Percentiles rank a stretch among this genome's conserved stretches.
Conservation (phyloP, 1,140 invertebrate genomes). For the Drosophila virilis region DNA sequence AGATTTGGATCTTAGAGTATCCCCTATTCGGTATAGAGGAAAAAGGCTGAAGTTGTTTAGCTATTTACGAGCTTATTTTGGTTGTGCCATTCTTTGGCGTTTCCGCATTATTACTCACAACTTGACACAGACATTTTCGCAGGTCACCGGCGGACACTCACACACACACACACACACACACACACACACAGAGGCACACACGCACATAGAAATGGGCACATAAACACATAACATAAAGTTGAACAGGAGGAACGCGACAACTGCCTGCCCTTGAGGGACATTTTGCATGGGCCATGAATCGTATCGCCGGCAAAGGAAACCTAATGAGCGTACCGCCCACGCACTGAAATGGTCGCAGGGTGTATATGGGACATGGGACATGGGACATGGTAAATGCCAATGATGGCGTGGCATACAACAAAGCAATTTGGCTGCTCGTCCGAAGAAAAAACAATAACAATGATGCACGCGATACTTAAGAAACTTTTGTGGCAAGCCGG, state of each 20-base stretch:
- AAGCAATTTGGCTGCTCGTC: conserved; percentile 36
- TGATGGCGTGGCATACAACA: conserved; percentile 51
- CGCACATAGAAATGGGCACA: conserved; percentile 36
- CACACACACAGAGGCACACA: conserved; percentile 12
- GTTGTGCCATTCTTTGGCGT: conserved; percentile 54
- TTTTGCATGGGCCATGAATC: conserved; percentile 56
- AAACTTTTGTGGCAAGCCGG: conserved; percentile 58
- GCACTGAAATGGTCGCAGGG: conserved; percentile 50
- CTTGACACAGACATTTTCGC: conserved; percentile 74
- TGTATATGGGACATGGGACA: conserved; percentile 10
- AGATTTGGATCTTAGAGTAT: conserved; percentile 34
- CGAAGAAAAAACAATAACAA: conserved; percentile 73
- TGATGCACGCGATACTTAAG: conserved; percentile 79
- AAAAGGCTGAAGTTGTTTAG: background rate
- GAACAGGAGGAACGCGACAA: conserved; percentile 54
- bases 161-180: conserved; percentile 4
- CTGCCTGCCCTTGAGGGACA: conserved; percentile 70
- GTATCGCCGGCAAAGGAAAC: conserved; percentile 31
- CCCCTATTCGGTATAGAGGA: background rate
- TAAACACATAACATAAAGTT: conserved; percentile 50
- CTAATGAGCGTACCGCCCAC: conserved; percentile 73
- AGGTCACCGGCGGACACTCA: conserved; percentile 47
- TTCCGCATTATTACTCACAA: conserved; percentile 81
- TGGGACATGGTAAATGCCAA: conserved; percentile 2
- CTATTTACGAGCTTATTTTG: conserved; percentile 63